Percentiles rank a stretch among this genome's conserved stretches.
These are phyloP conservation scores for Danionella dracula DNA, from an alignment of 2,797 vertebrate species.

Conservation along the genomic window DNA sequence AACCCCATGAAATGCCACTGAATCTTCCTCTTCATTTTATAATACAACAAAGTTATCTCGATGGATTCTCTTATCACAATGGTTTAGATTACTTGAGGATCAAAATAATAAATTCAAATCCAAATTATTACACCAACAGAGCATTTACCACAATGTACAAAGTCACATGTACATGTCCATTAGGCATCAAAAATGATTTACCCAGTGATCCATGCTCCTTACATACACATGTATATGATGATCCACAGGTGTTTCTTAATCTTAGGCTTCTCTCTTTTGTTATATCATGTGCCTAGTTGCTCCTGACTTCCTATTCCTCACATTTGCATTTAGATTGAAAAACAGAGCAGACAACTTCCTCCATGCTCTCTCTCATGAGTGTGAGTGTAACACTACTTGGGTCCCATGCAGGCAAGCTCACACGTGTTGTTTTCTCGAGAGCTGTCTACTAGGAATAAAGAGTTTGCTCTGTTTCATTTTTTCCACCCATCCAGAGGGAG, in stretches of 20 bases:
- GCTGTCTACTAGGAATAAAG: slow-evolving; percentile 25
- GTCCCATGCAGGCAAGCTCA: slow-evolving; percentile 24
- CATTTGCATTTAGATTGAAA: slow-evolving; percentile 55
- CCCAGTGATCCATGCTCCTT: not conserved
- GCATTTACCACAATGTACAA: no score
- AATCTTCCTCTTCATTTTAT: no score
- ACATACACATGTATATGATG: slow-evolving; percentile 23
- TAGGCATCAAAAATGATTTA: no score
- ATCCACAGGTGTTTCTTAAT: slow-evolving; percentile 34
- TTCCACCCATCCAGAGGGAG: not conserved
- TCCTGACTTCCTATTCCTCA: slow-evolving; percentile 28
- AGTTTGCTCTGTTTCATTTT: slow-evolving; percentile 19
- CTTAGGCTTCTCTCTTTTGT: no score
- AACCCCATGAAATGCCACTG: no score
- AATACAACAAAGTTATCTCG: no score
- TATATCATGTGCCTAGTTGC: slow-evolving; percentile 28
- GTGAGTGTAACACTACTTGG: slow-evolving; percentile 1
- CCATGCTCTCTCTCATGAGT: slow-evolving; percentile 23
- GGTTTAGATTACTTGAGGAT: no score
- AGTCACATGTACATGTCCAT: not conserved
- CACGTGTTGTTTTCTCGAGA: slow-evolving; percentile 22
- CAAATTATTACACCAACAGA: no score
- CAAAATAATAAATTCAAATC: no score
- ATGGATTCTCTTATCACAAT: no score
- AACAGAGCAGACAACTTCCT: slow-evolving; percentile 38